Evolutionary conservation across 1,140 invertebrate genomes (phyloP).

Genomic region (Vollenhovia emeryi): DNA sequence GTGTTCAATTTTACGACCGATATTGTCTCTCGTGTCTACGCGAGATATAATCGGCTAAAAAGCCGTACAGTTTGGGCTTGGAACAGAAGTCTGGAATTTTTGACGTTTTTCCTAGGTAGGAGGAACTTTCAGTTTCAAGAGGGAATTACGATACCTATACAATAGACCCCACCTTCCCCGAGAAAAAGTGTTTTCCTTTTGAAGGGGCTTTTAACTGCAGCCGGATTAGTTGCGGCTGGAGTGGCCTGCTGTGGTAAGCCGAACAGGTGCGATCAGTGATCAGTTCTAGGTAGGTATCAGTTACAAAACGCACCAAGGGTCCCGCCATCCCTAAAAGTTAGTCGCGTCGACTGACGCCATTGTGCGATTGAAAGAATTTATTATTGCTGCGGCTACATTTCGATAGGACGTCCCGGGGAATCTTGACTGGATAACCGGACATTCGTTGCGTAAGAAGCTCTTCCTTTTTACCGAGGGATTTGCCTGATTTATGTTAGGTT

Average conservation of each 20-base stretch:
- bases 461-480: constrained; percentile 31
- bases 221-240: constrained; percentile 41
- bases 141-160: neutral
- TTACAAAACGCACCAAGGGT: constrained; percentile 16
- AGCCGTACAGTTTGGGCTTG: neutral
- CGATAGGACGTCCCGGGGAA: neutral
- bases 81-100: constrained; percentile 2
- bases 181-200: neutral
- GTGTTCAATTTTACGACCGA: neutral
- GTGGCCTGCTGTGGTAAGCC: neutral
- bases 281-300: constrained; percentile 13
- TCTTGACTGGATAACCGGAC: neutral
- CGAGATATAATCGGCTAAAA: too few relatives aligned
- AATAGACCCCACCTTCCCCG: neutral
- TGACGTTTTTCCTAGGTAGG: neutral
- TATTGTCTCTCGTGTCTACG: neutral
- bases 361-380: constrained; percentile 16
- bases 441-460: neutral
- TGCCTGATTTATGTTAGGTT: constrained; percentile 68
- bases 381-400: neutral
- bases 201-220: constrained; percentile 36
- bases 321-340: neutral
- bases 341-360: neutral
- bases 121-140: neutral
- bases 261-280: constrained; percentile 36